phyloP scores from a whole-genome alignment of 2,113 vertebrate species.

The Chauna torquata region DNA sequence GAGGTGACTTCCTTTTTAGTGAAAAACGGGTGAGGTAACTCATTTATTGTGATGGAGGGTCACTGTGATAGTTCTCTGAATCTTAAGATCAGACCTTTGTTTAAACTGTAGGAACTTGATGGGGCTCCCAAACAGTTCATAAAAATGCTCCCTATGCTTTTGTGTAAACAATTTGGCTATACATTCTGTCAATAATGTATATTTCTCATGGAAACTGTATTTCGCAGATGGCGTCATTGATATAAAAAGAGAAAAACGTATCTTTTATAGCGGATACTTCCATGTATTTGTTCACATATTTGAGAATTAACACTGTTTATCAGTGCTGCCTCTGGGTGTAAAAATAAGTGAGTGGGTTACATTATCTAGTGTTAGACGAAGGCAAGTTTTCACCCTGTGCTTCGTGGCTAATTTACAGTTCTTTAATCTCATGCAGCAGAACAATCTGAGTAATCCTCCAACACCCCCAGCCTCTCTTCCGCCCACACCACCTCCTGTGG shows the following conservation, averaged over 20 bases:
- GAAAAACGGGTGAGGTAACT: accelerated
- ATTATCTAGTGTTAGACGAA: neutral
- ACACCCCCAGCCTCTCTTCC: conserved; percentile 97
- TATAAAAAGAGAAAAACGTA: neutral
- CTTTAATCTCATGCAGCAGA: conserved; percentile 84
- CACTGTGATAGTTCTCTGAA: neutral
- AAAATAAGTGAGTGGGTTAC: neutral
- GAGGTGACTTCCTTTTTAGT: neutral
- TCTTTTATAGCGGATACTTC: neutral
- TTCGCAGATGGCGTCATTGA: neutral
- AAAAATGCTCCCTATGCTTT: neutral
- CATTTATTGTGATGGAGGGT: neutral
- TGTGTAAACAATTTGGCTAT: neutral
- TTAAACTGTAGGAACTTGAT: neutral
- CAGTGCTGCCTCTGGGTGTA: neutral
- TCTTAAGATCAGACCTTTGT: neutral
- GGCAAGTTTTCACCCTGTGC: neutral
- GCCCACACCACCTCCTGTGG: conserved; percentile 92
- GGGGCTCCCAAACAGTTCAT: neutral
- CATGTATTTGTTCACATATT: neutral
- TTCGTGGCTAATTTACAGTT: conserved; percentile 28
- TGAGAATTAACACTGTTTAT: neutral
- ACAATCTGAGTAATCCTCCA: conserved; percentile 97
- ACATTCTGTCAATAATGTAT: neutral
- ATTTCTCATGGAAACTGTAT: neutral